phyloP scores from a whole-genome alignment of 2,888 invertebrate genomes.

The Linyphia triangularis region DNA sequence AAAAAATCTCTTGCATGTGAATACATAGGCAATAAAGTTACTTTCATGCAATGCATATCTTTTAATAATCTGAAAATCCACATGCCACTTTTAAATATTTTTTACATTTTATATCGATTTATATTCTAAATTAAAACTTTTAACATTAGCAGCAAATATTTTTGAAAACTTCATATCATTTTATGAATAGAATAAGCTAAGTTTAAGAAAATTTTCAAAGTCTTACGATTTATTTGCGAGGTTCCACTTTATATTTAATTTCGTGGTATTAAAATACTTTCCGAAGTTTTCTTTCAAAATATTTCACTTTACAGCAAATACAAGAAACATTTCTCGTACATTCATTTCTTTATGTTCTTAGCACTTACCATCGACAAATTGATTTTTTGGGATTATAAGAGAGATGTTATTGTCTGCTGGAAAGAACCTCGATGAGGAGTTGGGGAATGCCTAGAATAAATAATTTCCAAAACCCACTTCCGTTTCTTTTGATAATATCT shows the following conservation, averaged over 20 bases:
- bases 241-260: not conserved
- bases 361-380: slow-evolving; percentile 6
- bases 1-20: too few relatives aligned
- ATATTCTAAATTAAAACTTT: too few relatives aligned
- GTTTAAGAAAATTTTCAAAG: not conserved
- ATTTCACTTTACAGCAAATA: not conserved
- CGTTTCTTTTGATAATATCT: too few relatives aligned
- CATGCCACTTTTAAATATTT: too few relatives aligned
- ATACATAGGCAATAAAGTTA: too few relatives aligned
- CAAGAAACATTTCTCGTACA: not conserved
- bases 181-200: not conserved
- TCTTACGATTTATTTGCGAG: not conserved
- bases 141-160: too few relatives aligned
- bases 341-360: not conserved
- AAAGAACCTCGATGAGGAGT: not conserved
- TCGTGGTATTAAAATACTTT: not conserved
- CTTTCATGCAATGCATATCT: too few relatives aligned
- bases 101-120: too few relatives aligned
- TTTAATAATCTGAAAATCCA: too few relatives aligned
- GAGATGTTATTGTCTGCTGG: not conserved
- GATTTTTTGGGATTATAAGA: not conserved
- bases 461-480: too few relatives aligned
- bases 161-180: too few relatives aligned
- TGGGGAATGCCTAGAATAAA: not conserved
- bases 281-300: not conserved